A percentile compares a stretch with the other conserved stretches of the same genome.
Evolutionary conservation across 1,140 invertebrate genomes (phyloP).

Genomic region (Trichoplusia ni): DNA sequence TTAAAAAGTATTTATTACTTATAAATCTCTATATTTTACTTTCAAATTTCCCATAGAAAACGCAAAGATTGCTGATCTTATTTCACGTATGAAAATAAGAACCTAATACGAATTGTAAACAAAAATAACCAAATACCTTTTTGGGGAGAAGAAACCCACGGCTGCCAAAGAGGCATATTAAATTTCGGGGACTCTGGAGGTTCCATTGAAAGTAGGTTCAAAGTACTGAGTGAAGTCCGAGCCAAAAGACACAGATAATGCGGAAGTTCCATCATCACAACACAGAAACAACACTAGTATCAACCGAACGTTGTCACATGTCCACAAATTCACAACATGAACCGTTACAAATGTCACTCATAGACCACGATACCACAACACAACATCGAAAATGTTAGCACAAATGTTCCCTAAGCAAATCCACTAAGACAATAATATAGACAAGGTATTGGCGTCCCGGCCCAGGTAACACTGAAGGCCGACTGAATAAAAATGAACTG

Average conservation of each 20-base stretch:
- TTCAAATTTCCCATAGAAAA: too few species aligned
- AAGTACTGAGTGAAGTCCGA: slow-evolving; percentile 57
- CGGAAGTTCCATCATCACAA: slow-evolving; percentile 77
- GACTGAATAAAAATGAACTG: slow-evolving; percentile 81
- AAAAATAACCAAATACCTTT: slow-evolving; percentile 56
- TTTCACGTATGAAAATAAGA: too few species aligned
- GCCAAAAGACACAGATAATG: slow-evolving; percentile 72
- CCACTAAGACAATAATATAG: slow-evolving; percentile 36
- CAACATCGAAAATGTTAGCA: slow-evolving; percentile 37
- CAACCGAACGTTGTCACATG: slow-evolving; percentile 14
- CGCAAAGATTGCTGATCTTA: too few species aligned
- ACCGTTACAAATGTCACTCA: slow-evolving; percentile 14
- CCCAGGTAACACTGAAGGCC: slow-evolving; percentile 81
- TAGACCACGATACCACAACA: slow-evolving; percentile 20
- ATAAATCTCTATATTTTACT: background rate
- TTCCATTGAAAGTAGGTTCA: slow-evolving; percentile 69
- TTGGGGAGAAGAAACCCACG: slow-evolving; percentile 70
- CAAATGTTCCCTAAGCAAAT: slow-evolving; percentile 40
- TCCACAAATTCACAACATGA: slow-evolving; percentile 6
- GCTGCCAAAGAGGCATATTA: slow-evolving; percentile 79
- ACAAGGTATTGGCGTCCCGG: slow-evolving; percentile 69
- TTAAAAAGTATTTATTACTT: background rate
- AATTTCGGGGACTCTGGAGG: slow-evolving; percentile 80
- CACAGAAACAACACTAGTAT: slow-evolving; percentile 36
- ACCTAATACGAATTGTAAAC: background rate